These are phyloP conservation scores for Andrena camellia DNA, from an alignment of 2,888 invertebrate genomes.

Conservation along the genomic window DNA sequence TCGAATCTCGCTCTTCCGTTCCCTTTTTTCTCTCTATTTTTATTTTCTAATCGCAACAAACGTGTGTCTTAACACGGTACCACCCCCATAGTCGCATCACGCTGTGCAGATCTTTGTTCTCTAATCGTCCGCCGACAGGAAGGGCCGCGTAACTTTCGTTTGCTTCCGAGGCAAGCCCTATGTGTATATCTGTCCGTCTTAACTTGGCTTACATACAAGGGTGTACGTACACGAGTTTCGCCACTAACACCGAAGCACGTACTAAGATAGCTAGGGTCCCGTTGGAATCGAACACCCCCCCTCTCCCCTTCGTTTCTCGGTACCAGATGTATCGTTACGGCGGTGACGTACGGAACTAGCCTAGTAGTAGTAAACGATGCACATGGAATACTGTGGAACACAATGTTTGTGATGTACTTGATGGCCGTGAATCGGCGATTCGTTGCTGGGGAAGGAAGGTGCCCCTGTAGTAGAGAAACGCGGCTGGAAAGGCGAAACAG, in stretches of 20 bases:
- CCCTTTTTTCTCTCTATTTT: neutral
- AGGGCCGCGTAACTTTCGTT: neutral
- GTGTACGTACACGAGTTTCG: slow-evolving; percentile 12
- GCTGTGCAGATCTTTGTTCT: slow-evolving; percentile 15
- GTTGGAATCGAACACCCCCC: neutral
- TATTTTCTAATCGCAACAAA: neutral
- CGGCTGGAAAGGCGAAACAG: slow-evolving; percentile 13
- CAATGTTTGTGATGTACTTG: slow-evolving; percentile 59
- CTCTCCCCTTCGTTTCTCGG: neutral
- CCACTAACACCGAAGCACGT: slow-evolving; percentile 41
- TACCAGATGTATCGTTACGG: neutral
- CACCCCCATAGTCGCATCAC: neutral
- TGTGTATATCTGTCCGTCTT: slow-evolving; percentile 18
- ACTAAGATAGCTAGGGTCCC: slow-evolving; percentile 14
- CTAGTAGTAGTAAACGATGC: slow-evolving; percentile 1
- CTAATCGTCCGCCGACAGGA: neutral
- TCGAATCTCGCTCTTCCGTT: neutral
- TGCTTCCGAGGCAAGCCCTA: slow-evolving; percentile 16
- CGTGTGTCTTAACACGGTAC: slow-evolving; percentile 4
- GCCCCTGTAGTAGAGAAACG: slow-evolving; percentile 22
- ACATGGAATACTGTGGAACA: slow-evolving; percentile 52
- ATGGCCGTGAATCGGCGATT: neutral
- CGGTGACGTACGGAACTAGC: neutral
- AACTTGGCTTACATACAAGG: slow-evolving; percentile 23
- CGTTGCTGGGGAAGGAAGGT: neutral